phyloP scores from a whole-genome alignment of 2,888 invertebrate species.

The Nomada fucata region DNA sequence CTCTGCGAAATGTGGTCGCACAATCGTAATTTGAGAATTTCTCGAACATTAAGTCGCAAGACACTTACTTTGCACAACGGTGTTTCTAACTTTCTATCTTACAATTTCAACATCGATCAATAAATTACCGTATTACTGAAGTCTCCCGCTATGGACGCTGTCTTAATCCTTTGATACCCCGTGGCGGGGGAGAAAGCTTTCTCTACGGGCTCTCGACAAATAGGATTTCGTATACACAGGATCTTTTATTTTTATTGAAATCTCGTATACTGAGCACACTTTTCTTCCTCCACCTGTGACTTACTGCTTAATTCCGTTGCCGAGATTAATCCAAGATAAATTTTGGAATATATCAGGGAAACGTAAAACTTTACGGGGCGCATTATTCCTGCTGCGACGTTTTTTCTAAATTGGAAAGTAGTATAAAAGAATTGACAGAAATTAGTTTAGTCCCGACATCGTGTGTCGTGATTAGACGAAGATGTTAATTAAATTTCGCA shows the following conservation, averaged over 20 bases:
- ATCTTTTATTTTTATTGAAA: neutral
- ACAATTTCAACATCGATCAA: constrained; percentile 20
- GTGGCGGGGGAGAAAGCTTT: neutral
- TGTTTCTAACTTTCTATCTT: neutral
- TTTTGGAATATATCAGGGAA: neutral
- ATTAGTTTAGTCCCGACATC: neutral
- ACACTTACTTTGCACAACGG: neutral
- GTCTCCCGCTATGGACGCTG: constrained; percentile 2
- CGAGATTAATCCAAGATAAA: constrained; percentile 11
- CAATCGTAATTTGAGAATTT: neutral
- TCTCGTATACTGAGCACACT: neutral
- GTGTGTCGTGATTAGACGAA: neutral
- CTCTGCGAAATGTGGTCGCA: neutral
- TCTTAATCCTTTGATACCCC: constrained; percentile 37
- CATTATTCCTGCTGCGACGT: neutral
- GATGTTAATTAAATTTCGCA: constrained; percentile 23
- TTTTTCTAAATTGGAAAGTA: neutral
- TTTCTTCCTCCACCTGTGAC: neutral
- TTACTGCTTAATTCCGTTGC: no score
- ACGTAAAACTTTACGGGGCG: neutral
- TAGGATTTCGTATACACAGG: constrained; percentile 15
- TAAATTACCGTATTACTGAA: constrained; percentile 32
- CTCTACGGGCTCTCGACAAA: constrained; percentile 15
- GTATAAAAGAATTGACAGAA: neutral
- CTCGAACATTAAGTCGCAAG: no score